Evolutionary conservation across 2,113 vertebrate genomes (phyloP), one percentile per base, ranked within the genome.

Genomic region (Chaetodon auriga): DNA sequence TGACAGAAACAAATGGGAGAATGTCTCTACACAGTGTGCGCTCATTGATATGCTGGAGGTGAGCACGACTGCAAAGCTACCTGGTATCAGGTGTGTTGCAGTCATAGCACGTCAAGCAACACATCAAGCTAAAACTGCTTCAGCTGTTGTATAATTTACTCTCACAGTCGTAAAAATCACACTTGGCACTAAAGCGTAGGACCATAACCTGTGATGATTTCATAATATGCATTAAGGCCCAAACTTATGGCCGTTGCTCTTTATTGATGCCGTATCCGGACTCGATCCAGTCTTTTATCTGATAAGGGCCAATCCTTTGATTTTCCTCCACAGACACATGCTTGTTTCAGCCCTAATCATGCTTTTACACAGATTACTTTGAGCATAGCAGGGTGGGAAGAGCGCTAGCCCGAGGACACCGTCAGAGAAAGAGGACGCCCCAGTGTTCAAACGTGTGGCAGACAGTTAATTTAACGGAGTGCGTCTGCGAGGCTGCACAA

Each of bases 331-430:
- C 68, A 25, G 72, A 74, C 25, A 61, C 70, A 53, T 11, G 36
- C 73, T 60, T 15, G 69, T 72, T 83, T 54, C 2, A 9, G 69
- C 54, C 64, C 68, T 81, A 78, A 81, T 87, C 46, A 6, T 11
- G 87, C 72, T 83, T 81, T 88, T 57, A 76, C 49, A 15, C 48
- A 82, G 79, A 85, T 83, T 82, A 85, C 84, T 82, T 62, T 30
- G 66, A 55, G 36, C 36, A 5, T 12, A 15, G 55, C 19, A 0
- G 62, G 66, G 38, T 0, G 18, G 25, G 13, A 10, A 13, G 14
- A n/a, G 48, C 57, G 7, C 69, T 1, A 12, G 58, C 76, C 70
- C 70, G 10, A 12, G 62, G 78, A 64, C 55, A 15, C 38, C 51
- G 68, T 69, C 53, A 13, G 19, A 69, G 48, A 81, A 3, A 18